Conservation (phyloP, 2,888 invertebrate genomes). For the Lamproptera curius region DNA sequence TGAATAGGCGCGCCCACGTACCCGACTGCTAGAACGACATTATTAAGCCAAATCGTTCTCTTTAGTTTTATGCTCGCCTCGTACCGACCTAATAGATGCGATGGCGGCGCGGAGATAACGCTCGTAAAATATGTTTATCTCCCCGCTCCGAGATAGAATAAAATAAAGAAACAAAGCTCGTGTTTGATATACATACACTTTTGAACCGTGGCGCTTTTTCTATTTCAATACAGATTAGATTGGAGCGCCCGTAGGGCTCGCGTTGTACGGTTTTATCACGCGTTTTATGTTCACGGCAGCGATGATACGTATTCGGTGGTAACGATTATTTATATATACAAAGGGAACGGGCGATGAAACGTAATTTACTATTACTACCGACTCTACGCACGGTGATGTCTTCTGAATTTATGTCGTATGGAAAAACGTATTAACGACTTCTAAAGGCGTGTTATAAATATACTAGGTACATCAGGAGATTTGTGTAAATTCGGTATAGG, state of each 20-base stretch:
- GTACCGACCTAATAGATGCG: conserved; percentile 46
- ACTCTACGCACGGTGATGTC: not conserved
- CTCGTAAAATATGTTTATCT: conserved; percentile 35
- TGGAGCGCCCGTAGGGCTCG: conserved; percentile 35
- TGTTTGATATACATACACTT: conserved; percentile 33
- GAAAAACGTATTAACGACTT: too few relatives aligned
- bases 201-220: conserved; percentile 42
- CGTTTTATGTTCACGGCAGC: conserved; percentile 41
- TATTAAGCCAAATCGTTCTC: conserved; percentile 50
- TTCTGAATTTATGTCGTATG: too few relatives aligned
- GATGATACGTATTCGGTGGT: conserved; percentile 30
- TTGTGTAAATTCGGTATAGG: not conserved
- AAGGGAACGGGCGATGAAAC: conserved; percentile 15
- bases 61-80: conserved; percentile 52
- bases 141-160: conserved; percentile 32
- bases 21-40: conserved; percentile 43
- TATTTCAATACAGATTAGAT: conserved; percentile 52
- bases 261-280: conserved; percentile 36
- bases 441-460: too few relatives aligned
- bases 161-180: conserved; percentile 40
- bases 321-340: conserved; percentile 31
- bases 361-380: conserved; percentile 3
- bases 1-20: conserved; percentile 46
- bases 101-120: conserved; percentile 41
- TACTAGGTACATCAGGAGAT: not conserved